Conservation (phyloP, 2,888 invertebrate species). For the Dryococelus australis region DNA sequence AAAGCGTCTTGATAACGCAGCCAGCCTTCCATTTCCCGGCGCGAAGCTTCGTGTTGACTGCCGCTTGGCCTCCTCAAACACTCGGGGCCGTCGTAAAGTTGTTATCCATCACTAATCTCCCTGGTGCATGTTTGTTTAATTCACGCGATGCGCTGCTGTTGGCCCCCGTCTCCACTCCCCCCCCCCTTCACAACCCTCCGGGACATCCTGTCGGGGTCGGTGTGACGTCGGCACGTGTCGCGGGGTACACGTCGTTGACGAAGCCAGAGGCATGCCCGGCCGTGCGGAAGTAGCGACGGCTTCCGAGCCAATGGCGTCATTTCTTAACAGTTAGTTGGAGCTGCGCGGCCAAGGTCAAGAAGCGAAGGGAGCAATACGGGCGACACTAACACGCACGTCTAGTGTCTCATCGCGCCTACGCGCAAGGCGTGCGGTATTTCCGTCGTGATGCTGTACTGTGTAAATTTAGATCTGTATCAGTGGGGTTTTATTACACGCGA, state of each 20-base stretch:
- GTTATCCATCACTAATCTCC: slow-evolving; percentile 9
- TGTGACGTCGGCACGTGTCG: background rate
- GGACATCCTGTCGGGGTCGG: background rate
- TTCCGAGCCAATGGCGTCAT: too few relatives aligned
- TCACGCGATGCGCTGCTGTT: slow-evolving; percentile 16
- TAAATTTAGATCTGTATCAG: too few relatives aligned
- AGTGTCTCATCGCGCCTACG: too few relatives aligned
- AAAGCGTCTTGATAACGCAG: background rate
- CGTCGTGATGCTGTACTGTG: too few relatives aligned
- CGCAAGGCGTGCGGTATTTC: too few relatives aligned
- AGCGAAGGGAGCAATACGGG: too few relatives aligned
- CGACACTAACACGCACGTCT: too few relatives aligned
- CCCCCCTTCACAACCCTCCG: background rate
- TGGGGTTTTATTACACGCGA: too few relatives aligned
- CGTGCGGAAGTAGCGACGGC: too few relatives aligned
- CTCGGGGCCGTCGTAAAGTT: background rate
- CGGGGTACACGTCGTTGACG: background rate
- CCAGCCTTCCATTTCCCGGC: background rate
- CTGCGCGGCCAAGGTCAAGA: too few relatives aligned
- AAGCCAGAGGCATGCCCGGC: too few relatives aligned
- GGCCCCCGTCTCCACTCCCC: background rate
- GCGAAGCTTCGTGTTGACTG: background rate
- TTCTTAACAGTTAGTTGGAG: too few relatives aligned
- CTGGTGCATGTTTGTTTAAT: slow-evolving; percentile 16
- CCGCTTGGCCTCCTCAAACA: background rate